phyloP scores from a whole-genome alignment of 2,888 invertebrate species.

The Ischnura elegans region DNA sequence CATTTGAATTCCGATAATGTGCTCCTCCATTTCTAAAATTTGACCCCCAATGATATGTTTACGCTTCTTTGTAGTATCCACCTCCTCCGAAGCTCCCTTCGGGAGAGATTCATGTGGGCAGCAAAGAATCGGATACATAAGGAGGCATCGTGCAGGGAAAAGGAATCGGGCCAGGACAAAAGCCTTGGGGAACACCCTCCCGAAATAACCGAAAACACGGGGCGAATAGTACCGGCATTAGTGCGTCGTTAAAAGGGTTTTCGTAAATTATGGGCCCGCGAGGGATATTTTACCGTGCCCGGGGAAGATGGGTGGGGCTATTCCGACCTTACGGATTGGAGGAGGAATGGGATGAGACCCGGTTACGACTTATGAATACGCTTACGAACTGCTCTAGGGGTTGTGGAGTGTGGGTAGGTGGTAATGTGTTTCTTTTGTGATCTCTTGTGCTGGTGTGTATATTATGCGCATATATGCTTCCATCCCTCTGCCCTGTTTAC shows the following conservation, averaged over 20 bases:
- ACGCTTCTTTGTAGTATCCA: not conserved
- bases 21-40: not conserved
- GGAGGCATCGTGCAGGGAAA: not conserved
- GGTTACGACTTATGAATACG: slow-evolving; percentile 14
- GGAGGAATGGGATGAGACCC: not conserved
- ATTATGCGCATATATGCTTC: not conserved
- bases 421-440: not conserved
- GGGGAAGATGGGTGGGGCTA: not conserved
- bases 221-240: slow-evolving; percentile 50
- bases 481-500: slow-evolving; percentile 3
- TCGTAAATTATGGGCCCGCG: not conserved
- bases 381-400: not conserved
- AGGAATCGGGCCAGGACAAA: not conserved
- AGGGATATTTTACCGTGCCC: slow-evolving; percentile 36
- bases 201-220: slow-evolving; percentile 35
- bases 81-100: not conserved
- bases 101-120: not conserved
- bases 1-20: not conserved
- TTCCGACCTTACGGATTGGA: not conserved
- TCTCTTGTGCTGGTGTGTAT: not conserved
- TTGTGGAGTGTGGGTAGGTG: not conserved
- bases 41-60: not conserved
- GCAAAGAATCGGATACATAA: not conserved
- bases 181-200: not conserved
- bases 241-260: slow-evolving; percentile 53